Evolutionary conservation across 2,888 invertebrate genomes (phyloP).

Genomic region (Drosophila kuntzei): DNA sequence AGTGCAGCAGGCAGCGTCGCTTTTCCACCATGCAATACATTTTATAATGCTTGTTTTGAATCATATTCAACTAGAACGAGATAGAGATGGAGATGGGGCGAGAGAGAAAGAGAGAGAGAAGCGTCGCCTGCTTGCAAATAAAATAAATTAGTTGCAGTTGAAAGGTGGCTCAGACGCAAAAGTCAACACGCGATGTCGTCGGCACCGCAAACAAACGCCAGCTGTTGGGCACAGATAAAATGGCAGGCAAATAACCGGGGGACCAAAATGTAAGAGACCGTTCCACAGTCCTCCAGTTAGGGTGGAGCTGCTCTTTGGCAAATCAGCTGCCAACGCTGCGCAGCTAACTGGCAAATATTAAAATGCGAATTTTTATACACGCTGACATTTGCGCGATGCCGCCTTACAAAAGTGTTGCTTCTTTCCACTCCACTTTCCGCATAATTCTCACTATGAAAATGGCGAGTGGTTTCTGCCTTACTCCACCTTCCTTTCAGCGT

Average conservation of each 20-base stretch:
- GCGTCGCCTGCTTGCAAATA: conserved; percentile 72
- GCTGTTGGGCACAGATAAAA: conserved; percentile 77
- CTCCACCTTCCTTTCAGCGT: too few relatives aligned
- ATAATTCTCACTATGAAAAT: conserved; percentile 70
- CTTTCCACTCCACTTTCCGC: conserved; percentile 25
- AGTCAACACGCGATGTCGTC: conserved; percentile 77
- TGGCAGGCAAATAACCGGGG: conserved; percentile 71
- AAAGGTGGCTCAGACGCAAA: conserved; percentile 79
- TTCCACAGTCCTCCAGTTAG: conserved; percentile 1
- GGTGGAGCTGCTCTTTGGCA: conserved; percentile 48
- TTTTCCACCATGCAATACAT: conserved; percentile 62
- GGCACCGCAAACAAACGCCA: conserved; percentile 81
- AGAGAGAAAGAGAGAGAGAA: not conserved
- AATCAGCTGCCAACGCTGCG: conserved; percentile 72
- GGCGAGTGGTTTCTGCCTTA: conserved; percentile 46
- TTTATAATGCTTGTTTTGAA: conserved; percentile 80
- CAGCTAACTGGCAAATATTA: conserved; percentile 81
- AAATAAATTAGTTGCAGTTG: conserved; percentile 81
- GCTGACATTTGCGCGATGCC: conserved; percentile 73
- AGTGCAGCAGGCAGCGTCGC: conserved; percentile 51
- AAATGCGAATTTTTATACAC: conserved; percentile 81
- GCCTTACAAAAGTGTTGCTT: not conserved
- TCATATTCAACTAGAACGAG: conserved; percentile 58
- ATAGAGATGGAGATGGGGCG: not conserved
- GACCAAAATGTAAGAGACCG: conserved; percentile 40